Evolutionary conservation across 1,140 invertebrate genomes (phyloP), one percentile per base, ranked within the genome.

Genomic region (Brachionus angularis): DNA sequence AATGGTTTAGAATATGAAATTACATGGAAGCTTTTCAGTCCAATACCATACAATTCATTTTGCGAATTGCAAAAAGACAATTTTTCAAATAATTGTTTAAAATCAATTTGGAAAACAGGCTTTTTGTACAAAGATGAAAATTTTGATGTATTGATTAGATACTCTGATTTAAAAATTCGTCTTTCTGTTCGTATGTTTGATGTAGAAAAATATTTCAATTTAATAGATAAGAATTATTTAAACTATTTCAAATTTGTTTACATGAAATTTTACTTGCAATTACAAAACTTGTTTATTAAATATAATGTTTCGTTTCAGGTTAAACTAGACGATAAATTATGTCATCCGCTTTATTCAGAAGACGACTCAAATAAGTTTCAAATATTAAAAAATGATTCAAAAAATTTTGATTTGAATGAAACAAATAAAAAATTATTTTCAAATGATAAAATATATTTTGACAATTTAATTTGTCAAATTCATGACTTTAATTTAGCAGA

Each of bases 1-100:
- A 23, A 31, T 23, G 33, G 39, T 39, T 39, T 58, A 10, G 53
- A 58, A 58, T 58, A 58, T 12, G 18, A 58, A 58, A n/a, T 58
- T 18, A 12, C 53, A 58, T 58, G 53, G 53, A 8, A 58, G 14
- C 8, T 58, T 12, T 58, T 39, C 14, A 23, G 33, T 8, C 53
- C 53, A 27, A 18, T 58, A 12, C 53, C 53, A 14, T 58, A 39
- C 16, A 58, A 58, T 39, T 31, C n/a, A 14, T 58, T 58, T 39
- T 18, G 21, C 5, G 33, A 58, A 58, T 58, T 58, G 21, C 8
- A 39, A 4, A 23, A 18, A 14, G 5, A 23, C 5, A 39, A 39
- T 58, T 58, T 29, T 42, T 31, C 36, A 12, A 36, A 10, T 10
- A 39, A 39, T 10, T 23, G 33, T 0, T 23, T n/a, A 14, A 10